These are phyloP conservation scores for Andrena cerasifolii DNA, from an alignment of 1,140 invertebrate genomes.

Conservation along the genomic window DNA sequence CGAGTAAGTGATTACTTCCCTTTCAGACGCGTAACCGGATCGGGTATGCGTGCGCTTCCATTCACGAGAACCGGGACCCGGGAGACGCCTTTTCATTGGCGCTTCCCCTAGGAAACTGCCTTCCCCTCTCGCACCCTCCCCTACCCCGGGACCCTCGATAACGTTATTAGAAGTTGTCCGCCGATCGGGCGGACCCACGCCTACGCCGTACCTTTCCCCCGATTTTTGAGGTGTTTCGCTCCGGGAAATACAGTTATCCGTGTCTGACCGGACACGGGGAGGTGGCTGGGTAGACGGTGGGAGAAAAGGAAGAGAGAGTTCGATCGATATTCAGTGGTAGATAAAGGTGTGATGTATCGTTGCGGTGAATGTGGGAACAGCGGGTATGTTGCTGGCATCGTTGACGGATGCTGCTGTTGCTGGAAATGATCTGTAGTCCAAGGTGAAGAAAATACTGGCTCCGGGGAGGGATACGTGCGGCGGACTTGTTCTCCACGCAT, in stretches of 20 bases:
- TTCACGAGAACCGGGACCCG: constrained; percentile 14
- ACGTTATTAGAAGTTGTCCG: constrained; percentile 44
- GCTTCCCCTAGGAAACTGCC: constrained; percentile 27
- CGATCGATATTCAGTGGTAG: constrained; percentile 43
- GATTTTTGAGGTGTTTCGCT: neutral
- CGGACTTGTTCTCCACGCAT: neutral
- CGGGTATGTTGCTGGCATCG: constrained; percentile 24
- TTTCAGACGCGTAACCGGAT: constrained; percentile 52
- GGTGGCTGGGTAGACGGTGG: neutral
- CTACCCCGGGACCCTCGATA: neutral
- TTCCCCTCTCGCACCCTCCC: neutral
- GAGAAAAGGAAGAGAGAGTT: neutral
- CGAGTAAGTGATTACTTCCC: constrained; percentile 53
- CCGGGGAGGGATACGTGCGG: neutral
- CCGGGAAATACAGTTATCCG: constrained; percentile 25
- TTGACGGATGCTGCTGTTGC: constrained; percentile 22
- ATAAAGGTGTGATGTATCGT: constrained; percentile 41
- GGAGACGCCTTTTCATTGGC: constrained; percentile 37
- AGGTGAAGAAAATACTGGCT: constrained; percentile 22
- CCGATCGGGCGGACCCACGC: no score
- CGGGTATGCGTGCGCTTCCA: constrained; percentile 30
- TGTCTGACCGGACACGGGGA: neutral
- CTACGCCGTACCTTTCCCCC: neutral
- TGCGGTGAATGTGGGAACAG: constrained; percentile 23
- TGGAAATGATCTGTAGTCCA: constrained; percentile 26